These are phyloP conservation scores for Phrynocephalus vlangalii DNA, from an alignment of 2,797 vertebrate genomes.

Conservation along the genomic window DNA sequence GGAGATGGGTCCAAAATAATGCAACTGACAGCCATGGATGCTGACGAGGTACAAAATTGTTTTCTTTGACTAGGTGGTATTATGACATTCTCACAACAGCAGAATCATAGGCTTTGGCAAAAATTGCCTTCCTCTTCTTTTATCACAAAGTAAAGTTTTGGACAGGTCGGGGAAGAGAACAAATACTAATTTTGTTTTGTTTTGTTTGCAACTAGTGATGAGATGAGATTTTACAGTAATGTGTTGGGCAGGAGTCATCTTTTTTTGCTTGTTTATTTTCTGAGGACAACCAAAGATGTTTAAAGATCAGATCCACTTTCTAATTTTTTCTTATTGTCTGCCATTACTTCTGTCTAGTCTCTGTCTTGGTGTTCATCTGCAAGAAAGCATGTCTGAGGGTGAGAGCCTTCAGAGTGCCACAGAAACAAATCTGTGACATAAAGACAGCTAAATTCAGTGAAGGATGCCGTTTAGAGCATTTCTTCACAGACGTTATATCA, in stretches of 20 bases:
- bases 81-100: not conserved
- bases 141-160: not conserved
- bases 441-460: not conserved
- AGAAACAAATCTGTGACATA: not conserved
- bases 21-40: constrained; percentile 96
- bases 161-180: no score
- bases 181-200: not conserved
- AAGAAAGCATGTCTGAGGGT: not conserved
- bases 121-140: not conserved
- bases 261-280: no score
- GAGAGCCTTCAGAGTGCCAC: not conserved
- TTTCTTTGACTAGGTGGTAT: not conserved
- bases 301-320: not conserved
- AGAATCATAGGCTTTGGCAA: not conserved
- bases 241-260: not conserved
- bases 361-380: not conserved
- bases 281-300: not conserved
- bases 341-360: not conserved
- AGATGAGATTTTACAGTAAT: not conserved
- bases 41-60: constrained; percentile 86
- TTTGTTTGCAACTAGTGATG: not conserved
- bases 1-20: constrained; percentile 95
- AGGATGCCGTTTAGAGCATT: no score
- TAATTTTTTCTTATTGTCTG: not conserved
- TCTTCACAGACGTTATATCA: no score